These are phyloP conservation scores for Coenonympha arcania DNA, from an alignment of 2,888 invertebrate genomes.

Conservation along the genomic window DNA sequence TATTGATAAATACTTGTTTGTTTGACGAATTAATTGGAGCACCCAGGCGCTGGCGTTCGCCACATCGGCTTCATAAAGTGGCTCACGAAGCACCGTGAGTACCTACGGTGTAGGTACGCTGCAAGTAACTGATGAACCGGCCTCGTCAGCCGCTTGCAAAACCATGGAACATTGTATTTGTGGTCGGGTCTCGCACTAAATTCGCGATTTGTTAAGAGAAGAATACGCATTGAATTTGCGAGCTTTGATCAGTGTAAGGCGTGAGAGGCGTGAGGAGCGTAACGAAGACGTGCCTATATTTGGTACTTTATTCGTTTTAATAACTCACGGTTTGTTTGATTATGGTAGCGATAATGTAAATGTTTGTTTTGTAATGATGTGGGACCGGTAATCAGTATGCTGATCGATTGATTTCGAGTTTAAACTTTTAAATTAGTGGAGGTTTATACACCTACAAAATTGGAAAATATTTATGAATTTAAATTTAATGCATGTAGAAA, in stretches of 20 bases:
- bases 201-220: constrained; percentile 59
- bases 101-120: no score
- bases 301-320: constrained; percentile 6
- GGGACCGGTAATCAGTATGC: neutral
- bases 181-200: constrained; percentile 54
- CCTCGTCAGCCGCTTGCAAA: constrained; percentile 58
- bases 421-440: neutral
- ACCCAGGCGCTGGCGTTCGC: constrained; percentile 16
- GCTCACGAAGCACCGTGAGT: constrained; percentile 45
- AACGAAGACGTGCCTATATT: constrained; percentile 2
- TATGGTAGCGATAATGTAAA: neutral
- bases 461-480: no score
- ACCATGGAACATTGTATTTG: constrained; percentile 58
- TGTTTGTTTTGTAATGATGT: neutral
- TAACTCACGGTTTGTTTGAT: constrained; percentile 6
- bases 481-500: no score
- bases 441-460: no score
- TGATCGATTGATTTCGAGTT: neutral
- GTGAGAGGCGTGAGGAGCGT: constrained; percentile 14
- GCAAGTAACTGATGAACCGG: constrained; percentile 56
- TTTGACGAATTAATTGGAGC: no score
- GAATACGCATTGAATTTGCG: constrained; percentile 47
- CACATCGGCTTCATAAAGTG: constrained; percentile 27
- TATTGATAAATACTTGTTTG: no score
- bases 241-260: constrained; percentile 17